Conservation (phyloP, 2,888 invertebrate species). For the Oxytorus armatus region DNA sequence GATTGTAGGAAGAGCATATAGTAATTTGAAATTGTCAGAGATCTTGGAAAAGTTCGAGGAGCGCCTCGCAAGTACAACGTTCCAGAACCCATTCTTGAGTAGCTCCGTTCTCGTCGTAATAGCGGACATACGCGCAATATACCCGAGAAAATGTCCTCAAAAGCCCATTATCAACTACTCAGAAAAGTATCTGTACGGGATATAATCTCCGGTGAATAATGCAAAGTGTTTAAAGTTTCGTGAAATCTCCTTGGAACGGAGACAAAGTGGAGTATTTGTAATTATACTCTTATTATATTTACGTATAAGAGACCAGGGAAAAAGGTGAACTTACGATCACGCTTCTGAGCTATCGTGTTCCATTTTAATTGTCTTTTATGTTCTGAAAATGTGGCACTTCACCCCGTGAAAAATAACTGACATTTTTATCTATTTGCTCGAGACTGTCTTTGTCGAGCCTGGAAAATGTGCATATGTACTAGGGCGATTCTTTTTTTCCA, state of each 20-base stretch:
- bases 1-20: too few relatives aligned
- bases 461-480: too few relatives aligned
- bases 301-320: background rate
- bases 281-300: conserved; percentile 10
- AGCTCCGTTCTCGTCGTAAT: conserved; percentile 6
- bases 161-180: conserved; percentile 13
- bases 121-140: conserved; percentile 14
- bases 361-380: too few relatives aligned
- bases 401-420: too few relatives aligned
- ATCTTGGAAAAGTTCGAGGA: too few relatives aligned
- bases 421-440: too few relatives aligned
- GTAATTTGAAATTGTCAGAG: too few relatives aligned
- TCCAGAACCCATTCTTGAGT: background rate
- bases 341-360: too few relatives aligned
- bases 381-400: too few relatives aligned
- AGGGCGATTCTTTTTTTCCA: too few relatives aligned
- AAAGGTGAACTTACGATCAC: background rate
- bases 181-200: conserved; percentile 23
- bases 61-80: too few relatives aligned
- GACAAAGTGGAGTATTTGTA: conserved; percentile 1
- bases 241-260: conserved; percentile 3
- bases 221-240: conserved; percentile 17
- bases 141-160: conserved; percentile 5
- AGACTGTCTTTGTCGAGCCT: too few relatives aligned
- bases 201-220: conserved; percentile 41